These are phyloP conservation scores for Lamellibrachia luymesi DNA, from an alignment of 1,140 invertebrate genomes.

Conservation along the genomic window DNA sequence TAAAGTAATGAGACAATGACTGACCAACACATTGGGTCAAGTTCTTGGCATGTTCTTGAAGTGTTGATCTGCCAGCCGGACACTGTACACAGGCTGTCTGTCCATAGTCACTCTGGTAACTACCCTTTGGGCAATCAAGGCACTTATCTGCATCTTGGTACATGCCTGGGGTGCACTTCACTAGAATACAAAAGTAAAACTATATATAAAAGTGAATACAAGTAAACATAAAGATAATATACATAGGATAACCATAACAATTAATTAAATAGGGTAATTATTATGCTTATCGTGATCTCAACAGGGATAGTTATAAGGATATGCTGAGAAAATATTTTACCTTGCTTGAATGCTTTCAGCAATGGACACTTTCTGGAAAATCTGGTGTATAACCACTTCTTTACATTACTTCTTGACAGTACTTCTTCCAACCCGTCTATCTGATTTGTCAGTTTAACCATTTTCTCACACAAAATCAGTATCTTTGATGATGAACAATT, in stretches of 20 bases:
- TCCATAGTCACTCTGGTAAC: neutral
- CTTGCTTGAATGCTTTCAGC: neutral
- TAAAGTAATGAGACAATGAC: neutral
- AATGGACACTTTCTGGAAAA: neutral
- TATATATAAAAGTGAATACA: neutral
- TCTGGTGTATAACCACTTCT: too few species aligned
- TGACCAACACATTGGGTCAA: neutral
- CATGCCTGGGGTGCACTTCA: neutral
- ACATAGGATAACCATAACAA: neutral
- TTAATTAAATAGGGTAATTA: neutral
- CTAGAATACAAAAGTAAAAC: neutral
- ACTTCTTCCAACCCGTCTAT: too few species aligned
- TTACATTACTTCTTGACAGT: too few species aligned
- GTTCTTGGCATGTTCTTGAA: neutral
- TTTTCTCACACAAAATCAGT: too few species aligned
- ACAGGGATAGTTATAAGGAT: neutral
- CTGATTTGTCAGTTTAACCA: too few species aligned
- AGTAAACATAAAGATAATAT: neutral
- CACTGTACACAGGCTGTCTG: neutral
- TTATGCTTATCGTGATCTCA: neutral
- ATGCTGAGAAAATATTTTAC: neutral
- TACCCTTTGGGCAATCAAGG: neutral
- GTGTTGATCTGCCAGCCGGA: neutral
- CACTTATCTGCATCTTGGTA: neutral
- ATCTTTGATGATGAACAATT: too few species aligned